A percentile compares a stretch with the other conserved stretches of the same genome.
phyloP scores from a whole-genome alignment of 2,888 invertebrate species.

The Pandemis cinnamomeana region DNA sequence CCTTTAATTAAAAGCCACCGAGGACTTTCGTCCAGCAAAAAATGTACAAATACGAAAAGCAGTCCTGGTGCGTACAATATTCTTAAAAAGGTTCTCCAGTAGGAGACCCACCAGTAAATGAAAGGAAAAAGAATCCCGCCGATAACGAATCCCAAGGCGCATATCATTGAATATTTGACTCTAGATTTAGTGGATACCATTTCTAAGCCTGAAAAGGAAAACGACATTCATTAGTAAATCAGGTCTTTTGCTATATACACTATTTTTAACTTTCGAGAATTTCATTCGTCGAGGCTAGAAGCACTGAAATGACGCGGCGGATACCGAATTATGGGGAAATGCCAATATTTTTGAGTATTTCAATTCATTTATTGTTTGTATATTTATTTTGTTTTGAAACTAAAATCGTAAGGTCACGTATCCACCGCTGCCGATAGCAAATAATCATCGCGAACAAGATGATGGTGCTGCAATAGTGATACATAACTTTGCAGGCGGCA shows the following conservation, averaged over 20 bases:
- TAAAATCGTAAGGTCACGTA: background rate
- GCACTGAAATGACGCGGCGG: no score
- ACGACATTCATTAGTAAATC: no score
- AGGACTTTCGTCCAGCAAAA: constrained; percentile 89
- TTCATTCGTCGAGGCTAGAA: no score
- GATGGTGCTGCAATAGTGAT: no score
- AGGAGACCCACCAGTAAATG: constrained; percentile 74
- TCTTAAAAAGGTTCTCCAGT: constrained; percentile 88
- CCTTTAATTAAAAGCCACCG: constrained; percentile 91
- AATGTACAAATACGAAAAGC: constrained; percentile 86
- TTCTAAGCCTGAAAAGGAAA: constrained; percentile 64
- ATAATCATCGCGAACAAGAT: no score
- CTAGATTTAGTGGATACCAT: constrained; percentile 66
- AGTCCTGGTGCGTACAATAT: constrained; percentile 88
- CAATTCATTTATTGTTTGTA: background rate
- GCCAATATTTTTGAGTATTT: no score
- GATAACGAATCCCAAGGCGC: constrained; percentile 48
- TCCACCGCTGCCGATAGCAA: no score
- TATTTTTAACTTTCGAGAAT: no score
- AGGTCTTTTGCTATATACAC: no score
- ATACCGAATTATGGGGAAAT: no score
- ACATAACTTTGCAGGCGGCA: no score
- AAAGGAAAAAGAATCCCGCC: constrained; percentile 60
- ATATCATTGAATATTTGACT: constrained; percentile 59
- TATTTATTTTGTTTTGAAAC: background rate